Base-by-base conservation (phyloP, 2,113 vertebrate species). In the Cyprinodon variegatus region DNA sequence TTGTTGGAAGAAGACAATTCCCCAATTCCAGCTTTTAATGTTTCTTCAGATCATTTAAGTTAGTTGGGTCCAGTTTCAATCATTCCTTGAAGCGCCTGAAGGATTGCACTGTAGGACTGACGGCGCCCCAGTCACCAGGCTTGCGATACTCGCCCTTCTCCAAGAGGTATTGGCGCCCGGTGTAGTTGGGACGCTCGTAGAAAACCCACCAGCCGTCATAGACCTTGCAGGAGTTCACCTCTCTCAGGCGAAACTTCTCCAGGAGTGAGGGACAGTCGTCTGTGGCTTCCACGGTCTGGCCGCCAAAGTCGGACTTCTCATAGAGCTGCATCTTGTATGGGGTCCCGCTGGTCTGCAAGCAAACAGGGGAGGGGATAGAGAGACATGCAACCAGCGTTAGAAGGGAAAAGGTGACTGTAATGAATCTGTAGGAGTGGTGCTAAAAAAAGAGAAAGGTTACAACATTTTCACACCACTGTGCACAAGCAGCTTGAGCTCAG, bases 91-190 rank as follows among this genome's bases (percentile, higher is more conserved):
- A 89, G 81, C 92, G 94, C 74, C 94, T 95, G 91, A 97, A 97
- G 72, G 96, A 98, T 89, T 97, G 96, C 70, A 98, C 93, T 0
- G 91, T 81, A 0, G 96, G 93, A 48, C 93, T 94, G 4, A 84
- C 85, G 0, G 96, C 96, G 0, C 96, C 96, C 97, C 98, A 99
- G 39, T 98, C 96, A 0, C 92, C 91, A 0, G 95, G 95, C 77
- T 97, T 97, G 79, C 93, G 94, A 91, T 98, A 99, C 12, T 97
- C 96, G 3, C 96, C 97, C 87, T 96, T 96, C 88, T 96, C 95
- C 92, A 99, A 94, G 87, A 97, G 92, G 90, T 97, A 97, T 93
- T 98, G 97, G 73, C 95, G 91, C 36, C 97, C 97, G 0, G 92
- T 94, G 93, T 96, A 98, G 92, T 96, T 97, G 82, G 96, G 95